phyloP scores from a whole-genome alignment of 2,888 invertebrate genomes.

The Eupeodes latifasciatus region DNA sequence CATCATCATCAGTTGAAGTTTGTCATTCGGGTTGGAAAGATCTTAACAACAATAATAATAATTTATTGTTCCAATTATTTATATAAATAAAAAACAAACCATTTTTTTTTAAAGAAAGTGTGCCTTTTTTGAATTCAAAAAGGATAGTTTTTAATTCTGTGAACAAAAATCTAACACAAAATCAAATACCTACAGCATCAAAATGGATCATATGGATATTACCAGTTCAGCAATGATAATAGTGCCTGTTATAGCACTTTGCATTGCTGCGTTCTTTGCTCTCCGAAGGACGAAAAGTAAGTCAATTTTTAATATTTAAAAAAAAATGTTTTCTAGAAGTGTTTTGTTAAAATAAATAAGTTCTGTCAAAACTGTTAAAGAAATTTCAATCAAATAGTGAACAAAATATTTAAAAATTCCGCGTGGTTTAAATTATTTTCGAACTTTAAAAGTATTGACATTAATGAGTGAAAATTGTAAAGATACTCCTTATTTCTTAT shows the following conservation, averaged over 20 bases:
- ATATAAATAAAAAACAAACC: not conserved
- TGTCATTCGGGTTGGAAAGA: slow-evolving; percentile 39
- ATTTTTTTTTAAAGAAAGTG: slow-evolving; percentile 10
- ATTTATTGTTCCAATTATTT: not conserved
- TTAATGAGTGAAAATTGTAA: no score
- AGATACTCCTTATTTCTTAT: no score
- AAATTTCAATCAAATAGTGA: no score
- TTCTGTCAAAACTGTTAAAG: no score
- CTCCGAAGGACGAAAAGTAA: slow-evolving; percentile 69
- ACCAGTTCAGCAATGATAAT: slow-evolving; percentile 46
- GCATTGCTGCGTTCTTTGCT: slow-evolving; percentile 51
- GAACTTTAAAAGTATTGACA: no score
- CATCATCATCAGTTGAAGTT: slow-evolving; percentile 48
- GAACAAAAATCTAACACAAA: not conserved
- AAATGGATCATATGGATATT: slow-evolving; percentile 65
- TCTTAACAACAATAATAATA: not conserved
- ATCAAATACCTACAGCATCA: slow-evolving; percentile 2
- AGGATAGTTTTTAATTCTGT: slow-evolving; percentile 30
- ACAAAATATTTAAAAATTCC: no score
- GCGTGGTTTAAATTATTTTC: no score
- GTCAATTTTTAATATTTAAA: slow-evolving; percentile 7
- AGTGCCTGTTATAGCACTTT: slow-evolving; percentile 57
- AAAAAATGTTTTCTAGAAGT: no score
- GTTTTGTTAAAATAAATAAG: no score
- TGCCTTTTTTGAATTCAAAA: not conserved